Evolutionary conservation across 2,797 vertebrate genomes (phyloP), one percentile per base, ranked within the genome.

Genomic region (Chelidonichthys spinosus): DNA sequence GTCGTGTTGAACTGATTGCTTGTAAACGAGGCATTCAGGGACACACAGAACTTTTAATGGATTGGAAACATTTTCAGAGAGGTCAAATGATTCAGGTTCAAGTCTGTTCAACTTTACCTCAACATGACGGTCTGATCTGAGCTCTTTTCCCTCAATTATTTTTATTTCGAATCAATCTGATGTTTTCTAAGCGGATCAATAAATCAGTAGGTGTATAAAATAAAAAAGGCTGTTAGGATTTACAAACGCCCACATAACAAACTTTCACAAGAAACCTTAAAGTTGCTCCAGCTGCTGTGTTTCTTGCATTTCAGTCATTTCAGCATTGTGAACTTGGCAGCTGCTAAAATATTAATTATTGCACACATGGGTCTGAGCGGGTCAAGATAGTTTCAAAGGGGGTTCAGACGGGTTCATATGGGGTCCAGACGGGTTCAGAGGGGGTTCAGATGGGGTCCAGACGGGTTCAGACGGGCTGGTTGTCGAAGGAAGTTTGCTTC

Each of bases 21-120:
- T 61, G 69, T 76, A 55, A 72, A 86, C 64, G 63, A 35, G 18
- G 49, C 2, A 3, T 49, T 73, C 35, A 58, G 18, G 37, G 63
- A 69, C 39, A 54, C n/a, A 1, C 8, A 4, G 11, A 63, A 66
- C n/a, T 64, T 54, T 60, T 54, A 40, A n/a, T 60, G 63, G 15
- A 52, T 60, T 49, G 15, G 14, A n/a, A 47, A 47, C 15, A 4
- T 11, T 76, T 74, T 10, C 2, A 4, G 13, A 14, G 17, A 46
- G 14, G 39, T 25, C n/a, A 4, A 25, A 52, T 44, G 62, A 62
- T 35, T 47, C 49, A 1, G 36, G 13, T 52, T 62, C 6, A 6
- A 37, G 7, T 55, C 8, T 33, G 39, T 44, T 49, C 15, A n/a
- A 5, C 33, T 43, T 53, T 6, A 3, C 4, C 0, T 5, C 3